A percentile compares a stretch with the other conserved stretches of the same genome.
phyloP scores from a whole-genome alignment of 1,140 invertebrate genomes.

The Heliconius congener region DNA sequence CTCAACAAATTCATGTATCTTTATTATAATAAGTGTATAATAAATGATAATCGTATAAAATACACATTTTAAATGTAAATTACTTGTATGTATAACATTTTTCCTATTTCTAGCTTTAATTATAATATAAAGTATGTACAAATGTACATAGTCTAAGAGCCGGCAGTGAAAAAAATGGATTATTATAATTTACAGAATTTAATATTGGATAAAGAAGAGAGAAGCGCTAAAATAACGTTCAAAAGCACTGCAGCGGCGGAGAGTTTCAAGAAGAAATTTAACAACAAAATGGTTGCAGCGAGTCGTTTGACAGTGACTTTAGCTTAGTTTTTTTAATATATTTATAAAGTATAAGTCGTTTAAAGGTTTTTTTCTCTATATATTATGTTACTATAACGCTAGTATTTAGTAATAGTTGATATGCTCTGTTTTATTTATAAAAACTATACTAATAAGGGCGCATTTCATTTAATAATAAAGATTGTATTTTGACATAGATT shows the following conservation, averaged over 20 bases:
- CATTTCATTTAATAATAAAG: background rate
- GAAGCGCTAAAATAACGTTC: slow-evolving; percentile 69
- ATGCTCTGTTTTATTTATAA: background rate
- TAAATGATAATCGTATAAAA: background rate
- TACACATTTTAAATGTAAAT: background rate
- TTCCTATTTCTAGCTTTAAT: slow-evolving; percentile 39
- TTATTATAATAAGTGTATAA: background rate
- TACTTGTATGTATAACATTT: slow-evolving; percentile 39
- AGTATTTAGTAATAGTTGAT: background rate
- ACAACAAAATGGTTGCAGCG: slow-evolving; percentile 76
- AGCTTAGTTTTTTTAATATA: background rate
- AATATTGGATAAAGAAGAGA: slow-evolving; percentile 67
- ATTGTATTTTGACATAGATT: background rate
- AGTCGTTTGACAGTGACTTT: slow-evolving; percentile 63
- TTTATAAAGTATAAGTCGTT: background rate
- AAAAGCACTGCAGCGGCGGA: slow-evolving; percentile 60
- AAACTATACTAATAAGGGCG: background rate
- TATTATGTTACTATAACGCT: background rate
- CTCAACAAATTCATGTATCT: background rate
- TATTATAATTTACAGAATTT: slow-evolving; percentile 68
- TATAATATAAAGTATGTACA: background rate
- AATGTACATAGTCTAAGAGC: slow-evolving; percentile 35
- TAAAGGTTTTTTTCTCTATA: background rate
- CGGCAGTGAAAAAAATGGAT: slow-evolving; percentile 48
- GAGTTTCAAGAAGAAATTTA: slow-evolving; percentile 70